Percentiles rank a stretch among this genome's conserved stretches.
Conservation (phyloP, 2,888 invertebrate genomes). For the Philopedon plagiatum region DNA sequence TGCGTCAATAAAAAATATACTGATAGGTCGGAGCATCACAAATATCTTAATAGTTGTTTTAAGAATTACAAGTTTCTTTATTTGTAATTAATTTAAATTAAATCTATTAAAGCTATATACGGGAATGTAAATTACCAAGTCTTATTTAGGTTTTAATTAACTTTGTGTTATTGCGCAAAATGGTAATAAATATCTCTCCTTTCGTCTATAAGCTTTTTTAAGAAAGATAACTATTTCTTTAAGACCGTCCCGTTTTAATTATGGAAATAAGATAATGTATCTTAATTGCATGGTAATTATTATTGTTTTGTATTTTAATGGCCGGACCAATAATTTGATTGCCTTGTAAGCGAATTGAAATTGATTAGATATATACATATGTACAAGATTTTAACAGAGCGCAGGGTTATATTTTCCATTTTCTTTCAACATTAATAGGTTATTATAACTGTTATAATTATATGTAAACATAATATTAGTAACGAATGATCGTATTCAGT, state of each 20-base stretch:
- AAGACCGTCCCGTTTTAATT: slow-evolving; percentile 31
- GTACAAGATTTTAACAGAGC: slow-evolving; percentile 10
- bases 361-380: slow-evolving; percentile 16
- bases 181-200: slow-evolving; percentile 35
- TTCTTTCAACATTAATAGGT: slow-evolving; percentile 18
- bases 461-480: slow-evolving; percentile 2
- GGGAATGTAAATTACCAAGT: slow-evolving; percentile 54
- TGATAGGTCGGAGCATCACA: slow-evolving; percentile 47
- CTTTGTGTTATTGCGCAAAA: slow-evolving; percentile 23
- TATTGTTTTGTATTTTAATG: slow-evolving; percentile 31
- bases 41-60: slow-evolving; percentile 56
- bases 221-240: slow-evolving; percentile 26
- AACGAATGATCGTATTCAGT: neutral
- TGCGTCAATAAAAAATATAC: too few relatives aligned
- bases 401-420: slow-evolving; percentile 18
- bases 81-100: slow-evolving; percentile 57
- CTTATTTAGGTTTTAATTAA: slow-evolving; percentile 52
- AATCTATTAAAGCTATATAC: slow-evolving; percentile 55
- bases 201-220: slow-evolving; percentile 29
- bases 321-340: slow-evolving; percentile 22
- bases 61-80: slow-evolving; percentile 54
- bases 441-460: neutral
- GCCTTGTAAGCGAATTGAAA: slow-evolving; percentile 28
- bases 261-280: slow-evolving; percentile 47
- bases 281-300: slow-evolving; percentile 51